phyloP scores from a whole-genome alignment of 1,140 invertebrate species.

The Mercenaria mercenaria region DNA sequence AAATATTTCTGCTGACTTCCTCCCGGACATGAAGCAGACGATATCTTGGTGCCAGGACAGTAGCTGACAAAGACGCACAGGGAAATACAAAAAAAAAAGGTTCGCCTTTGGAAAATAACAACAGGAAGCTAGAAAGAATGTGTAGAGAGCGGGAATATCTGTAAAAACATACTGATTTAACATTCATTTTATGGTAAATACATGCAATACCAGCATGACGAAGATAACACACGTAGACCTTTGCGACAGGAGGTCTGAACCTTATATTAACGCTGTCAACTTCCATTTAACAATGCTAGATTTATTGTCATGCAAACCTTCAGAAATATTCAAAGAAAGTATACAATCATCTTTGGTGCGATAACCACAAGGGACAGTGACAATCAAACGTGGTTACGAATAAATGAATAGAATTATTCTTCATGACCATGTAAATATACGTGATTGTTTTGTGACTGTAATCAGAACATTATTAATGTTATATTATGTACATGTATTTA shows the following conservation, averaged over 20 bases:
- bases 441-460: too few relatives aligned
- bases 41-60: too few relatives aligned
- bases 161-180: neutral
- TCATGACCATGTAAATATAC: too few relatives aligned
- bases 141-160: neutral
- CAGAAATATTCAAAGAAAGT: neutral
- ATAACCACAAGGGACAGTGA: neutral
- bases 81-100: too few relatives aligned
- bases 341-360: neutral
- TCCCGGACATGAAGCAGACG: too few relatives aligned
- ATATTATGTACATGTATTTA: too few relatives aligned
- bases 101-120: too few relatives aligned
- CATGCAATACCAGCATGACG: neutral
- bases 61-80: too few relatives aligned
- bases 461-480: too few relatives aligned
- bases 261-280: neutral
- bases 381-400: neutral
- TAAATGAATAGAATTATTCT: neutral
- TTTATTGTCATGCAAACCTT: neutral
- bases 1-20: too few relatives aligned
- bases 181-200: neutral
- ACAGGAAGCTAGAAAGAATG: too few relatives aligned
- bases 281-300: neutral
- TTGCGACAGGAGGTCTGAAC: neutral
- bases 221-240: neutral